Conservation (phyloP, 2,888 invertebrate genomes). For the Adineta ricciae region DNA sequence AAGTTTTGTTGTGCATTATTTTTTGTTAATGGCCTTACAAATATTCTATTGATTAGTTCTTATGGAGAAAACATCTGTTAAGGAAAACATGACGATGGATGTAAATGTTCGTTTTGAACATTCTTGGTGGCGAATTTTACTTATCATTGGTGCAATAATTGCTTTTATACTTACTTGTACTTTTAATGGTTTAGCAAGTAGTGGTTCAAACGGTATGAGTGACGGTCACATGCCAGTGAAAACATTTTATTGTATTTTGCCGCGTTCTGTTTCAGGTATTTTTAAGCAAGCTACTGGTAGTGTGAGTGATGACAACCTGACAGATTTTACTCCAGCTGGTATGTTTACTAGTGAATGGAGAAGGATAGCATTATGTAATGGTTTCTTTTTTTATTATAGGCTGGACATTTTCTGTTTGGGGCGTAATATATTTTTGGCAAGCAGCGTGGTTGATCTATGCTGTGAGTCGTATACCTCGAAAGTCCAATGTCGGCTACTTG, state of each 20-base stretch:
- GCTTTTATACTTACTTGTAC: not conserved
- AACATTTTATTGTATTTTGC: too few relatives aligned
- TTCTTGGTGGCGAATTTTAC: not conserved
- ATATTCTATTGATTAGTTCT: too few relatives aligned
- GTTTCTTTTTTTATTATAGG: not conserved
- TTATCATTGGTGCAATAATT: not conserved
- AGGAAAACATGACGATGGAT: not conserved
- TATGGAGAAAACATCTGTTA: not conserved
- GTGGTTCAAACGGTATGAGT: not conserved
- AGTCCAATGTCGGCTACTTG: not conserved
- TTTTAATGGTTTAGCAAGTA: not conserved
- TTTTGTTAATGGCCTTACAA: too few relatives aligned
- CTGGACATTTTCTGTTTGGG: constrained; percentile 8
- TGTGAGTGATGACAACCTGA: not conserved
- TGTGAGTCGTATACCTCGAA: not conserved
- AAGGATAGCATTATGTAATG: too few relatives aligned
- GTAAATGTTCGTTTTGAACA: not conserved
- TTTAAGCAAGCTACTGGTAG: not conserved
- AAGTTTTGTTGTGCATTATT: not conserved
- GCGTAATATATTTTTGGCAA: constrained; percentile 15
- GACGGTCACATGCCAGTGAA: not conserved
- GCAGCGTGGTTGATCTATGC: constrained; percentile 6
- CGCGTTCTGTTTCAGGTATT: not conserved
- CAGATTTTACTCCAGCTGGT: constrained; percentile 7
- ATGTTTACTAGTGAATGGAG: not conserved